phyloP scores from a whole-genome alignment of 1,140 invertebrate genomes.

The Euborellia annulipes region DNA sequence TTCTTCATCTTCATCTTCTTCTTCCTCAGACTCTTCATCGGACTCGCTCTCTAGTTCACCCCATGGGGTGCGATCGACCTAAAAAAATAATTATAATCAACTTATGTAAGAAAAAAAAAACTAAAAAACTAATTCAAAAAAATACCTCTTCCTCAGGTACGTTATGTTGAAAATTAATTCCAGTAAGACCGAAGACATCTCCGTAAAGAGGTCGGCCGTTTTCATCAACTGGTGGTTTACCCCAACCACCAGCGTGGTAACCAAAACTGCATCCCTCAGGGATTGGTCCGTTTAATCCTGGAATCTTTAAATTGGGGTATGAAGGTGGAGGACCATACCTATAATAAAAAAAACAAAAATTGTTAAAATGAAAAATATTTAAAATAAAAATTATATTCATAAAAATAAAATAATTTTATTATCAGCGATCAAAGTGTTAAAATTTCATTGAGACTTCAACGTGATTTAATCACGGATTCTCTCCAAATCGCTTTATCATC shows the following conservation, averaged over 20 bases:
- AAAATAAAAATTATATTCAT: too few relatives aligned
- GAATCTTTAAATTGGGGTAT: conserved; percentile 97
- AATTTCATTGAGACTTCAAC: too few relatives aligned
- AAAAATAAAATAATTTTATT: too few relatives aligned
- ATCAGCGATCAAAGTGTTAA: too few relatives aligned
- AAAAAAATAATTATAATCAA: conserved; percentile 21
- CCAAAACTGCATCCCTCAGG: conserved; percentile 95
- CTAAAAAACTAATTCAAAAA: too few relatives aligned
- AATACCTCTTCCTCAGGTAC: conserved; percentile 39
- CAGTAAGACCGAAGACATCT: conserved; percentile 77
- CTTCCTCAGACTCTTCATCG: conserved; percentile 86
- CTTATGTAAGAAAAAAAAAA: too few relatives aligned
- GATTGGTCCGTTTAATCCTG: conserved; percentile 81
- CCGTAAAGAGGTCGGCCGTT: conserved; percentile 94
- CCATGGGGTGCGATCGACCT: conserved; percentile 86
- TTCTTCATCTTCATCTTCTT: conserved; percentile 63
- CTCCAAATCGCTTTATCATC: too few relatives aligned
- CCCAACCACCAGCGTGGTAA: conserved; percentile 98
- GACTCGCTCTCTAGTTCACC: conserved; percentile 95
- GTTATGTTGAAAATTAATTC: conserved; percentile 26
- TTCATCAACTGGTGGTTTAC: conserved; percentile 99
- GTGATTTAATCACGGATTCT: too few relatives aligned
- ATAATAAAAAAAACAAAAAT: too few relatives aligned
- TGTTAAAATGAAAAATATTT: too few relatives aligned
- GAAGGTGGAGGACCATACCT: conserved; percentile 94